Conservation (phyloP, 2,113 vertebrate species). For the Terrapene triunguis region DNA sequence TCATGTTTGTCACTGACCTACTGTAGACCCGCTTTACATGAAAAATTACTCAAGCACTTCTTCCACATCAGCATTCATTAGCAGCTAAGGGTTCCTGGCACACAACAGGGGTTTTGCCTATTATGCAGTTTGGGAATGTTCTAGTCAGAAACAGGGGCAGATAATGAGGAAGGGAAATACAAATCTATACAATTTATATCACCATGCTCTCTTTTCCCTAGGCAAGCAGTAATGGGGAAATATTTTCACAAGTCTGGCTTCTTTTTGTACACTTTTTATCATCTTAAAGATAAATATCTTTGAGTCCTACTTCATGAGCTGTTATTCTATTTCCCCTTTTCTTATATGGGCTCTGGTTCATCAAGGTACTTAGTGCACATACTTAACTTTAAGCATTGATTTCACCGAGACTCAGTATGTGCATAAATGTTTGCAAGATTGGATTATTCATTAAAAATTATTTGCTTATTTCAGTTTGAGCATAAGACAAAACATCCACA, state of each 20-base stretch:
- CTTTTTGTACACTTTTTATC: not conserved
- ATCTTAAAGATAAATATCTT: not conserved
- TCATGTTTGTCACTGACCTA: constrained; percentile 65
- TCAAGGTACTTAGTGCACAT: not conserved
- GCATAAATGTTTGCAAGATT: not conserved
- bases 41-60: constrained; percentile 49
- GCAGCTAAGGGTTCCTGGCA: constrained; percentile 37
- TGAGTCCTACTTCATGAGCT: not conserved
- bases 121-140: constrained; percentile 54
- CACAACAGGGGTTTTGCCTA: constrained; percentile 64
- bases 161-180: constrained; percentile 64
- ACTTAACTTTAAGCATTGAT: not conserved
- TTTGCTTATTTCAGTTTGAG: not conserved
- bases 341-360: not conserved
- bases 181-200: constrained; percentile 28
- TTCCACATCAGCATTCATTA: constrained; percentile 68
- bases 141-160: not conserved
- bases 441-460: not conserved
- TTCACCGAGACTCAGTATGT: not conserved
- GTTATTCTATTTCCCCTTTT: not conserved
- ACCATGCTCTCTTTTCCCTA: constrained; percentile 42
- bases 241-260: constrained; percentile 21
- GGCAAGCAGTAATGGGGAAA: constrained; percentile 35
- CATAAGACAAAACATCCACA: not conserved
- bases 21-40: constrained; percentile 58